Evolutionary conservation across 2,888 invertebrate genomes (phyloP), one percentile per base, ranked within the genome.

Genomic region (Chironomus tentans): DNA sequence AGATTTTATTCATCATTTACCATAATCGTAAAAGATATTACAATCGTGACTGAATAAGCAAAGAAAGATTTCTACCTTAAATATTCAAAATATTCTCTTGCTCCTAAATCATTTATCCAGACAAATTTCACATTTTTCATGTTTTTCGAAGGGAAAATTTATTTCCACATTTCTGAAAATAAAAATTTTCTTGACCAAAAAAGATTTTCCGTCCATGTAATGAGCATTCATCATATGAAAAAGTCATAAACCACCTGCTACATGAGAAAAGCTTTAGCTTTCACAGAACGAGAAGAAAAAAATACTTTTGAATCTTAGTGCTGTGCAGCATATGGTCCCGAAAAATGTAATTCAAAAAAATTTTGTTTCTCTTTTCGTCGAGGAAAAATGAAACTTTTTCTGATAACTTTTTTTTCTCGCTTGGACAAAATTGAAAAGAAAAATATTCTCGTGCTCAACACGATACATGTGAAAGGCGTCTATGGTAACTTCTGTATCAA

Each of bases 211-310:
- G 24, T 65, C 21, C 68, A 61, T 72, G 72, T 72, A 72, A 72
- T 72, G 46, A 72, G 61, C 72, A 72, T 72, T 46, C 15, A 72
- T 72, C 72, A 72, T 62, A 62, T 38, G 38, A 72, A 72, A 72
- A 61, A 62, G 38, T 72, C 28, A 50, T 56, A 61, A 72, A 62
- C 28, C 72, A 72, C 72, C 72, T 72, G 72, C 61, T 72, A 38
- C 62, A 24, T 24, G 65, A 13, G 50, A 18, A 12, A 21, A 24
- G 65, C 65, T 24, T 38, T 10, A 38, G 38, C 38, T 38, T 38
- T 38, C 38, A 24, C 65, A 65, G 13, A 22, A 65, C 4, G 38
- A 38, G n/a, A 4, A 50, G 13, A 50, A 56, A 56, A 18, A 56
- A 10, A 62, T 21, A 65, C 65, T 65, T 65, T 24, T 22, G 22